A percentile compares a stretch with the other conserved stretches of the same genome.
Evolutionary conservation across 1,140 invertebrate genomes (phyloP).

Genomic region (Trachymyrmex cornetzi): DNA sequence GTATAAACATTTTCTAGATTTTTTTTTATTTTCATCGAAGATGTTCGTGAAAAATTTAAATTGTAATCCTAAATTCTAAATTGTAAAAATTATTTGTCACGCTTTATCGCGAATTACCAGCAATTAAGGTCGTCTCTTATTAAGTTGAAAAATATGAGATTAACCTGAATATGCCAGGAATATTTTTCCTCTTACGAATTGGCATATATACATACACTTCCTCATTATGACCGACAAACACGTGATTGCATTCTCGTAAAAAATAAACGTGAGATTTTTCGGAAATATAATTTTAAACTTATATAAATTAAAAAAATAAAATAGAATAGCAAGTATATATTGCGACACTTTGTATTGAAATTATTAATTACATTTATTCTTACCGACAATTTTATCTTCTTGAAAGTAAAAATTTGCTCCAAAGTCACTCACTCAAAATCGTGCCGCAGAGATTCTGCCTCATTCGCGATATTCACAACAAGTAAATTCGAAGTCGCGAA

Average conservation of each 20-base stretch:
- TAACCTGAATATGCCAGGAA: slow-evolving; percentile 22
- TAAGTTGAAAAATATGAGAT: slow-evolving; percentile 30
- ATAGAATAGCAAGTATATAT: background rate
- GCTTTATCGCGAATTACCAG: slow-evolving; percentile 17
- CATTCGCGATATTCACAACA: background rate
- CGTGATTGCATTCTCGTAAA: slow-evolving; percentile 26
- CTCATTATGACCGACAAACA: slow-evolving; percentile 25
- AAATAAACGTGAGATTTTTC: slow-evolving; percentile 1
- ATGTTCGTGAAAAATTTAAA: background rate
- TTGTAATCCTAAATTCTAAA: slow-evolving; percentile 1
- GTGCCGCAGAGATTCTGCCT: background rate
- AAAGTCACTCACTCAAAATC: background rate
- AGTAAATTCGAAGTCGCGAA: background rate
- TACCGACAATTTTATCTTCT: slow-evolving; percentile 28
- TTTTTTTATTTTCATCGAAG: background rate
- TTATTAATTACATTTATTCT: slow-evolving; percentile 34
- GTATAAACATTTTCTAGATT: background rate
- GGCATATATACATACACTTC: slow-evolving; percentile 7
- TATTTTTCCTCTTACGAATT: slow-evolving; percentile 27
- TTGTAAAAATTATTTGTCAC: background rate
- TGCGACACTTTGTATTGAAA: slow-evolving; percentile 1
- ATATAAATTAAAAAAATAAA: background rate
- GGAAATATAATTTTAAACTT: background rate
- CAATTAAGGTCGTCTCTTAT: slow-evolving; percentile 49
- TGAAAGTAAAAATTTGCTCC: background rate